Evolutionary conservation across 1,140 invertebrate genomes (phyloP).

Genomic region (Caenorhabditis latens): DNA sequence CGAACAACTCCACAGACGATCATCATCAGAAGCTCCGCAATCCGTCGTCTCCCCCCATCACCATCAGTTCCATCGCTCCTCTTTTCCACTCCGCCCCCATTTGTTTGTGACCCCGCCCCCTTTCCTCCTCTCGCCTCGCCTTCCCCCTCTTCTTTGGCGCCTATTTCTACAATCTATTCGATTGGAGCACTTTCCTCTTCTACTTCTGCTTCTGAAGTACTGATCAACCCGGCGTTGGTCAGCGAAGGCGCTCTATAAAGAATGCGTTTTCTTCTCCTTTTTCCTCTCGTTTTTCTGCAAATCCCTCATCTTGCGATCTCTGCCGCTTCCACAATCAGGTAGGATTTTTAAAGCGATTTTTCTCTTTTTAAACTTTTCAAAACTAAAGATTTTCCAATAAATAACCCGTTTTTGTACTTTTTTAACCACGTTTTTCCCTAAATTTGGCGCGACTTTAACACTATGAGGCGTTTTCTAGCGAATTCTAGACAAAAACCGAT

Average conservation of each 20-base stretch:
- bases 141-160: background rate
- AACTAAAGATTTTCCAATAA: background rate
- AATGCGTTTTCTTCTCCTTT: constrained; percentile 6
- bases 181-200: constrained; percentile 21
- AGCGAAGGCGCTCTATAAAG: constrained; percentile 32
- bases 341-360: constrained; percentile 7
- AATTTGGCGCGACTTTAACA: no score
- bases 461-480: no score
- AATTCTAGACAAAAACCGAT: no score
- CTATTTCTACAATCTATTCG: constrained; percentile 14
- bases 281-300: background rate
- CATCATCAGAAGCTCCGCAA: constrained; percentile 42
- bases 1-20: background rate
- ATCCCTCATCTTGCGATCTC: background rate
- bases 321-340: background rate
- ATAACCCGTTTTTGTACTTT: no score
- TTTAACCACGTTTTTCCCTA: no score
- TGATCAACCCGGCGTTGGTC: constrained; percentile 46
- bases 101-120: constrained; percentile 51
- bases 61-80: background rate
- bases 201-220: background rate
- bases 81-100: constrained; percentile 19
- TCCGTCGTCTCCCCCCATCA: constrained; percentile 14
- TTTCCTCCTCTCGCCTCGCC: background rate
- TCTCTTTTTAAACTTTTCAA: background rate